phyloP scores from a whole-genome alignment of 2,797 vertebrate species.

The Mustela erminea region DNA sequence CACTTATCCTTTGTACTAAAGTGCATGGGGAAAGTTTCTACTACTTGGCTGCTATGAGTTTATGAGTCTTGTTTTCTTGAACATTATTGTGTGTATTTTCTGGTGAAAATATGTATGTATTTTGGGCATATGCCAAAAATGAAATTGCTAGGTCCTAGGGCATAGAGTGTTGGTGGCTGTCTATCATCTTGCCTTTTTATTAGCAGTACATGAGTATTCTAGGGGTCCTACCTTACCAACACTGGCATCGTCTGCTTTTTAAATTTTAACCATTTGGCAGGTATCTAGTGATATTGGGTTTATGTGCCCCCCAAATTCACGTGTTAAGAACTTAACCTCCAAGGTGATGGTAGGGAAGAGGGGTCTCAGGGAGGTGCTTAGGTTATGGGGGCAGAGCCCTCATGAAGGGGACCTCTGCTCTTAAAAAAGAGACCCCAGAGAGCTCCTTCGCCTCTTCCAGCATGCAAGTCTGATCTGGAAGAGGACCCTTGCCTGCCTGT shows the following conservation, averaged over 20 bases:
- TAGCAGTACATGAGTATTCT: not conserved
- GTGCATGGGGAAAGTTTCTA: not conserved
- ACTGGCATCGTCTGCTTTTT: not conserved
- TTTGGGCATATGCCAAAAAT: not conserved
- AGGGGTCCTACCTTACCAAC: not conserved
- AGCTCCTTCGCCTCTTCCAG: not conserved
- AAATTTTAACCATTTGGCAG: not conserved
- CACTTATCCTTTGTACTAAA: not conserved
- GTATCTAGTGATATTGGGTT: not conserved
- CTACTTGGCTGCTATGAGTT: not conserved
- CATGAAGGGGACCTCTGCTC: not conserved
- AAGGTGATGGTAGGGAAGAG: not conserved
- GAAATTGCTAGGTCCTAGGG: not conserved
- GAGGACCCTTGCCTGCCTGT: not conserved
- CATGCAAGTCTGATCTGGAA: not conserved
- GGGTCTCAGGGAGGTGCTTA: not conserved
- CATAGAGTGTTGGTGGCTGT: not conserved
- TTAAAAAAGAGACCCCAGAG: not conserved
- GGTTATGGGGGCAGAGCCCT: not conserved
- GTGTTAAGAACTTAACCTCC: not conserved
- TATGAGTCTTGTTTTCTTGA: not conserved
- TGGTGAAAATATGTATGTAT: not conserved
- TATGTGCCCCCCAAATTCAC: not conserved
- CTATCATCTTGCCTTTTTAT: not conserved
- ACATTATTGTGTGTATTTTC: not conserved